Percentiles rank a stretch among this genome's conserved stretches.
These are phyloP conservation scores for Alca torda DNA, from an alignment of 2,797 vertebrate genomes.

Conservation along the genomic window DNA sequence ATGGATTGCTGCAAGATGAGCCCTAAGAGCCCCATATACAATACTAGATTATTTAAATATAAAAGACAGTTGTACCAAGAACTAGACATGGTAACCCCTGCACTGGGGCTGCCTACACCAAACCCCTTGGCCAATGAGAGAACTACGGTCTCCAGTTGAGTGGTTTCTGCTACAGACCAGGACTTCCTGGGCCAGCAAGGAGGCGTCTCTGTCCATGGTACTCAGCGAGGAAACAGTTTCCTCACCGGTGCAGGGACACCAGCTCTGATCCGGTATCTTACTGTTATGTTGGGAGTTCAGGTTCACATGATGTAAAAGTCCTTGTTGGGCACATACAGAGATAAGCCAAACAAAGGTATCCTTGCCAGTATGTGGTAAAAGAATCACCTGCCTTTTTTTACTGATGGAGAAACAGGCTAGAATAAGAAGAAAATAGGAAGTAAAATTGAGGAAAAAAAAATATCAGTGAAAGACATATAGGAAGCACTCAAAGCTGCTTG, in stretches of 20 bases:
- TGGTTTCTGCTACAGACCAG: background rate
- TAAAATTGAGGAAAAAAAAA: background rate
- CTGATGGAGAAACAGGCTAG: background rate
- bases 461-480: background rate
- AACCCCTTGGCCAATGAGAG: background rate
- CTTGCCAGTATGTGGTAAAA: background rate
- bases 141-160: background rate
- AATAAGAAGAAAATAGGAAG: background rate
- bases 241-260: rapidly evolving
- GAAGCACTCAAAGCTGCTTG: background rate
- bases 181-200: background rate
- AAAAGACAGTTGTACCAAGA: background rate
- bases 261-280: rapidly evolving
- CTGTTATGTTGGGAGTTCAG: rapidly evolving
- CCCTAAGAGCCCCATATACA: background rate
- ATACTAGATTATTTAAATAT: background rate
- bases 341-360: background rate
- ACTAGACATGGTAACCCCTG: background rate
- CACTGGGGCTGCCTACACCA: background rate
- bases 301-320: background rate
- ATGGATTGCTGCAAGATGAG: background rate
- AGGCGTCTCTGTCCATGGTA: constrained; percentile 52
- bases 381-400: background rate
- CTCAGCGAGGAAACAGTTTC: rapidly evolving
- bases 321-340: background rate